Evolutionary conservation across 2,888 invertebrate genomes (phyloP).

Genomic region (Tethea ocularis): DNA sequence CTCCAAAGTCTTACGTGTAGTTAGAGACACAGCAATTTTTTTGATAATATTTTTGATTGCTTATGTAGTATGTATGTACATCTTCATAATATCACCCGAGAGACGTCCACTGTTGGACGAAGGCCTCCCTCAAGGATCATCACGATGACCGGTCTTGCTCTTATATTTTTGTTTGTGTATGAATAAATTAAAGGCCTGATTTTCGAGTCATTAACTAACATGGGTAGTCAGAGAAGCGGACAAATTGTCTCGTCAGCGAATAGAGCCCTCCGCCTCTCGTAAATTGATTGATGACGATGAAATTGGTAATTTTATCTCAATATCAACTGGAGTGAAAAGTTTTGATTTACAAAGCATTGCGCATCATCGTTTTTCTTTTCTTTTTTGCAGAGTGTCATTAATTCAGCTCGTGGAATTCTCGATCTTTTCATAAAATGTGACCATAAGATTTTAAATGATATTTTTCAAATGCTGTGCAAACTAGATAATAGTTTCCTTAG

Average conservation of each 20-base stretch:
- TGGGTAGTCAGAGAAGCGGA: conserved; percentile 38
- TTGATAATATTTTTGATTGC: not conserved
- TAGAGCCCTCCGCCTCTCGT: conserved; percentile 30
- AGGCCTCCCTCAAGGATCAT: no score
- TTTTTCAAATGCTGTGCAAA: not conserved
- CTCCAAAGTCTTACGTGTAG: not conserved
- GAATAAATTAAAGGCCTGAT: conserved; percentile 13
- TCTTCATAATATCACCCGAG: no score
- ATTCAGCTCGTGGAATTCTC: not conserved
- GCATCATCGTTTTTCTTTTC: conserved; percentile 18
- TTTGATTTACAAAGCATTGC: conserved; percentile 30
- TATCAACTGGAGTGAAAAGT: conserved; percentile 41
- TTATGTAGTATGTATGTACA: no score
- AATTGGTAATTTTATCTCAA: conserved; percentile 57
- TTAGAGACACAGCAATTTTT: not conserved
- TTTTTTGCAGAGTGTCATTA: not conserved
- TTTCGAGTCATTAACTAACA: conserved; percentile 44
- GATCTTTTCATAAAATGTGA: not conserved
- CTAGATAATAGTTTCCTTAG: conserved; percentile 1
- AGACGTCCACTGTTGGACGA: no score
- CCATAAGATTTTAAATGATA: not conserved
- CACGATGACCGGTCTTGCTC: no score
- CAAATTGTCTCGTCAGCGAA: conserved; percentile 50
- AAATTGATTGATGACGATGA: conserved; percentile 61
- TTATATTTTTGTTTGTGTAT: conserved; percentile 5